Base-by-base conservation (phyloP, 30 jellyfish, hydroid and myxozoan genomes). In the Mastigias papua region DNA sequence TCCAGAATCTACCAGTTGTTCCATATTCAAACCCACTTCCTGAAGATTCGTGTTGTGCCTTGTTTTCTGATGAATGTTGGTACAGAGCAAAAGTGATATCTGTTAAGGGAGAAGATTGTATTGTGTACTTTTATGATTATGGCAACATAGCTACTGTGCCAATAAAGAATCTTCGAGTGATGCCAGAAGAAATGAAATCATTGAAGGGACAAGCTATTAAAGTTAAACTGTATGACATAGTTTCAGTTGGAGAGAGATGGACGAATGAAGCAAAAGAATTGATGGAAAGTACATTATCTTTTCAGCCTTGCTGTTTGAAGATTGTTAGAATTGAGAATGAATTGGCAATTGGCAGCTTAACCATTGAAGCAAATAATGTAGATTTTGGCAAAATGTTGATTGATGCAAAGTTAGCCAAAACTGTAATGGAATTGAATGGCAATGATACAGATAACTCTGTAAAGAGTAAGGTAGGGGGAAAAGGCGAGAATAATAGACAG, bases 121-220 rank as follows among this genome's bases (percentile, higher is more conserved):
- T 26, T 19, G 81, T 80, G 69, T 80, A 54, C 37, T 80, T 80
- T 54, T 80, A 63, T 42, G 90, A 80, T 37, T 80, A 80, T 29
- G 90, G 90, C 26, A 80, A 80, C 73, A 30, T 72, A 5, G 42
- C 79, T 1, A 49, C 68, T 13, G 33, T 79, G 16, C 46, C 81
- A 22, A 65, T 22, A 27, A 64, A 67, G 48, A 66, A 76, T 23
- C 66, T 90, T 29, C 65, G 85, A 46, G 87, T 74, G 32, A 50
- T 90, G 61, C 97, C 97, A 51, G 94, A 73, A 2, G 97, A 82
- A 76, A 71, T 65, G 76, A 82, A 68, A n/a, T 33, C 69, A 0
- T 68, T 80, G 5, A 92, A 91, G 0, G 97, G 92, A 0, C 97
- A 90, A 78, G 95, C 97, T 31, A 57, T 90, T 31, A 26, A 63